These are phyloP conservation scores for Papilio polytes DNA, from an alignment of 1,140 invertebrate species.

Conservation along the genomic window DNA sequence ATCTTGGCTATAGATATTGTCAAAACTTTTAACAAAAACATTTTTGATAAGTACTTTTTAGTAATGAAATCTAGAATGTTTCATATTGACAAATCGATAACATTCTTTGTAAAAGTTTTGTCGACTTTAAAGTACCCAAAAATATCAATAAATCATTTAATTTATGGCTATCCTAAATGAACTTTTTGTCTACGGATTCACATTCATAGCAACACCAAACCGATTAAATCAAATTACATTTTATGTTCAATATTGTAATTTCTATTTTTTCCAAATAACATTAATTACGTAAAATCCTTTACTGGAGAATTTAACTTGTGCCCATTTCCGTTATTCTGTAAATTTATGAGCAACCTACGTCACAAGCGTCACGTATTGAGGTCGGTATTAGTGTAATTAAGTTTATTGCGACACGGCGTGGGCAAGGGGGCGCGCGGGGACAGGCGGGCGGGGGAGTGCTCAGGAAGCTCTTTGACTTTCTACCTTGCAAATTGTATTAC, in stretches of 20 bases:
- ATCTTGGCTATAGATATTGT: too few relatives aligned
- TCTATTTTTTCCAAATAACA: neutral
- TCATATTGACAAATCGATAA: too few relatives aligned
- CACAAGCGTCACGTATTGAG: conserved; percentile 61
- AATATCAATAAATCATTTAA: neutral
- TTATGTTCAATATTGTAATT: neutral
- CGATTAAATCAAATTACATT: too few relatives aligned
- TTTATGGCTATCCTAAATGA: too few relatives aligned
- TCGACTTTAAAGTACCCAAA: too few relatives aligned
- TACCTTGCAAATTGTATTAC: conserved; percentile 49
- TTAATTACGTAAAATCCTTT: neutral
- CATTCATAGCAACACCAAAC: too few relatives aligned
- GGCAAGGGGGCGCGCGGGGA: neutral
- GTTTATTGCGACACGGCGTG: conserved; percentile 64
- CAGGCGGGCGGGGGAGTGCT: conserved; percentile 44
- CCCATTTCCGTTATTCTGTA: neutral
- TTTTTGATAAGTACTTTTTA: too few relatives aligned
- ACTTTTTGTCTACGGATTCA: too few relatives aligned
- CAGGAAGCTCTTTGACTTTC: conserved; percentile 67
- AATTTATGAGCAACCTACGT: conserved; percentile 50
- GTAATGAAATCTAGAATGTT: too few relatives aligned
- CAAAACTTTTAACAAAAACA: too few relatives aligned
- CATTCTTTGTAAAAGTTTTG: neutral
- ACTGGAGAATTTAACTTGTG: neutral
- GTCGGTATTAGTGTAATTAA: conserved; percentile 69